phyloP scores from a whole-genome alignment of 2,888 invertebrate genomes.

The Zootermopsis nevadensis region DNA sequence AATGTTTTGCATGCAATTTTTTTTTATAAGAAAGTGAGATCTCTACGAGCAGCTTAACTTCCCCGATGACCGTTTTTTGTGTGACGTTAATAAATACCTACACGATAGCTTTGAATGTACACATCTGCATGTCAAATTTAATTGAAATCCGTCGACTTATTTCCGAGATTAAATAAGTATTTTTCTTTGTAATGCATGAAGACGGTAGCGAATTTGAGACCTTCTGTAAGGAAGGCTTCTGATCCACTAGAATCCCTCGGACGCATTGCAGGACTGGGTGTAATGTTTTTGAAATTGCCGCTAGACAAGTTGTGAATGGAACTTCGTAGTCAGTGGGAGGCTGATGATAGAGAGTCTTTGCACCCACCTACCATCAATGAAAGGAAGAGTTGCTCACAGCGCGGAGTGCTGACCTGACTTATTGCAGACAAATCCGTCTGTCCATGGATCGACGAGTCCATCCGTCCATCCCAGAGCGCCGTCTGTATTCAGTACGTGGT shows the following conservation, averaged over 20 bases:
- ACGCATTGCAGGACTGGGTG: background rate
- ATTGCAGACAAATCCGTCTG: background rate
- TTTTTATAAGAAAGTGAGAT: too few relatives aligned
- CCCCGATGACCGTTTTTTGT: too few relatives aligned
- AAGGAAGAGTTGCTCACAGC: background rate
- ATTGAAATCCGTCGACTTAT: too few relatives aligned
- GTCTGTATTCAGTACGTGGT: background rate
- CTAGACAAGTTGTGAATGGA: slow-evolving; percentile 19
- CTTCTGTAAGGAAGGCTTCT: background rate
- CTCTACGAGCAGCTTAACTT: too few relatives aligned
- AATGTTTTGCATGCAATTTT: too few relatives aligned
- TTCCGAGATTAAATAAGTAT: too few relatives aligned
- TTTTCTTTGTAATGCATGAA: too few relatives aligned
- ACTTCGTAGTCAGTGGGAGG: background rate
- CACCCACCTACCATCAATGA: background rate
- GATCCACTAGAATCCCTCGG: background rate
- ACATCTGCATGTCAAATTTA: too few relatives aligned
- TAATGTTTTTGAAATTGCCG: slow-evolving; percentile 1
- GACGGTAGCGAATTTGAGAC: too few relatives aligned
- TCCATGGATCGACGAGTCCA: background rate
- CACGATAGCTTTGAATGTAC: too few relatives aligned
- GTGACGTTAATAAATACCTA: too few relatives aligned
- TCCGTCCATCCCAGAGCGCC: background rate
- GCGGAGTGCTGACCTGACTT: background rate
- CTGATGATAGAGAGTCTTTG: background rate